phyloP scores from a whole-genome alignment of 2,113 vertebrate species.

The Hypanus sabinus region DNA sequence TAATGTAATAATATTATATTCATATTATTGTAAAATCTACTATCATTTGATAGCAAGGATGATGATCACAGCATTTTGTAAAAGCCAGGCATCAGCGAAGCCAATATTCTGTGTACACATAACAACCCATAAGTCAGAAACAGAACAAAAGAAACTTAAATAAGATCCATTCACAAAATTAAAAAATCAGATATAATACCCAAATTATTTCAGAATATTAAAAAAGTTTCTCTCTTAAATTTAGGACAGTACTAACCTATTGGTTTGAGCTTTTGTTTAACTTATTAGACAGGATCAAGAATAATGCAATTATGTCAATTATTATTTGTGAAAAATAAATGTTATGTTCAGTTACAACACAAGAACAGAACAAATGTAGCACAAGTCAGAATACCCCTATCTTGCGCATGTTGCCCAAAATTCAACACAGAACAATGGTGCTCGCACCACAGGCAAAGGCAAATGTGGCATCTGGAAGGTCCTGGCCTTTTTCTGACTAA shows the following conservation, averaged over 20 bases:
- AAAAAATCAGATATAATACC: not conserved
- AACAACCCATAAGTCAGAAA: not conserved
- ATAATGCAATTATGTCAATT: not conserved
- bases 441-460: too few relatives aligned
- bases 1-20: not conserved
- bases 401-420: too few relatives aligned
- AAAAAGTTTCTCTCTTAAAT: not conserved
- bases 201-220: not conserved
- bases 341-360: not conserved
- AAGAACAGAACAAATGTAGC: not conserved
- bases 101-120: not conserved
- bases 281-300: not conserved
- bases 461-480: too few relatives aligned
- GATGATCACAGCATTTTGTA: not conserved
- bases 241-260: not conserved
- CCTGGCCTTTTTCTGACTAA: too few relatives aligned
- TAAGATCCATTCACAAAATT: not conserved
- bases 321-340: not conserved
- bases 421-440: too few relatives aligned
- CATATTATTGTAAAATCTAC: not conserved
- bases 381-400: too few relatives aligned
- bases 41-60: not conserved
- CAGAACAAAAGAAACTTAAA: not conserved
- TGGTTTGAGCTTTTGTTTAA: too few relatives aligned
- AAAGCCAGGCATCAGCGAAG: not conserved